Conservation (phyloP, 1,140 invertebrate genomes). For the Triops cancriformis region DNA sequence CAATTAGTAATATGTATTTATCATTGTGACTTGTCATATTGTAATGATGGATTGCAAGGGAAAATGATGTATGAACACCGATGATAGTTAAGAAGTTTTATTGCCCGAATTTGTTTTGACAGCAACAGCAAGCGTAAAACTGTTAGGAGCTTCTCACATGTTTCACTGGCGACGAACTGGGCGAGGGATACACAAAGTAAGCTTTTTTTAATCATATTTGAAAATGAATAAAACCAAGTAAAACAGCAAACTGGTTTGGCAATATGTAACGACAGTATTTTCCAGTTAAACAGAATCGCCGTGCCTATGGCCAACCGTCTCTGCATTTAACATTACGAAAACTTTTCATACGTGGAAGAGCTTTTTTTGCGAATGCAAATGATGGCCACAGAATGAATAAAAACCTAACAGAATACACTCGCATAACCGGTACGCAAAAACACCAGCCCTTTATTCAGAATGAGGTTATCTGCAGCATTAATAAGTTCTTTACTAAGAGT, state of each 20-base stretch:
- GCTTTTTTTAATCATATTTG: not conserved
- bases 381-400: not conserved
- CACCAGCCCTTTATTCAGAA: not conserved
- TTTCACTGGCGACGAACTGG: not conserved
- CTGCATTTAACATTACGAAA: not conserved
- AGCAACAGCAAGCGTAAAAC: conserved; percentile 5
- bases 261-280: not conserved
- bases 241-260: conserved; percentile 5
- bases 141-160: not conserved
- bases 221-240: not conserved
- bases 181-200: not conserved
- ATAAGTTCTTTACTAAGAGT: conserved; percentile 3
- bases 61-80: not conserved
- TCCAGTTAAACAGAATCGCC: not conserved
- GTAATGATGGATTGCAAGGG: too few relatives aligned
- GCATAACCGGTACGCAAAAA: not conserved
- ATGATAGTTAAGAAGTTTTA: not conserved
- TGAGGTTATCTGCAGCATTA: conserved; percentile 7
- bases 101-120: not conserved
- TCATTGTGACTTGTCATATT: too few relatives aligned
- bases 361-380: conserved; percentile 6
- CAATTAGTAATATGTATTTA: too few relatives aligned
- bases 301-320: not conserved
- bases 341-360: not conserved
- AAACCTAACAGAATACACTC: not conserved